phyloP scores from a whole-genome alignment of 1,140 invertebrate species.

The Dendroctonus valens region DNA sequence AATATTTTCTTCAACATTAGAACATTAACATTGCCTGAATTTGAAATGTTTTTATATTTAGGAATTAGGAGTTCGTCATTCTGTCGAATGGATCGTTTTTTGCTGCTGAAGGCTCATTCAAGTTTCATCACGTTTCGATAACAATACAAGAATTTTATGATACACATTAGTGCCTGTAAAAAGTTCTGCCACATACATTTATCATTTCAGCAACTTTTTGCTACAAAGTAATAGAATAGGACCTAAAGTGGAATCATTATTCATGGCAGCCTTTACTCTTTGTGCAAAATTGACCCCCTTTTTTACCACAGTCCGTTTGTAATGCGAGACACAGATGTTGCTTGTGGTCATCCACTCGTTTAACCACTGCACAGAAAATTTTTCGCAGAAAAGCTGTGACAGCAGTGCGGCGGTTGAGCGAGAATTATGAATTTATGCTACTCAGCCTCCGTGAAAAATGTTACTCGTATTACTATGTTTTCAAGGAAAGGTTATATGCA shows the following conservation, averaged over 20 bases:
- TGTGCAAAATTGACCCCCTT: constrained; percentile 23
- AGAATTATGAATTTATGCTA: constrained; percentile 11
- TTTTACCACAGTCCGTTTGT: constrained; percentile 21
- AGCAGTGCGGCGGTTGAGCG: constrained; percentile 4
- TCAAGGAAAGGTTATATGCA: not conserved
- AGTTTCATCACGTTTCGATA: too few species aligned
- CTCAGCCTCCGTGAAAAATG: constrained; percentile 8
- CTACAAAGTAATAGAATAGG: constrained; percentile 17
- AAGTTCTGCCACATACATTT: not conserved
- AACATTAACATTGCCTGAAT: too few species aligned
- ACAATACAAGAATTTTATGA: too few species aligned
- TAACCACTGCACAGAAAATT: constrained; percentile 19
- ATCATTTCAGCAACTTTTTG: constrained; percentile 24
- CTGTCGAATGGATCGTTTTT: too few species aligned
- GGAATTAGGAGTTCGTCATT: too few species aligned
- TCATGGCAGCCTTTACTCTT: constrained; percentile 13
- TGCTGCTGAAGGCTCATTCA: too few species aligned
- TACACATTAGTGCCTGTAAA: too few species aligned
- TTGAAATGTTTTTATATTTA: too few species aligned
- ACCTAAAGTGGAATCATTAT: constrained; percentile 22
- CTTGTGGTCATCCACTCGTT: constrained; percentile 21
- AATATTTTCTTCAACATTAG: too few species aligned
- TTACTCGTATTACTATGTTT: not conserved
- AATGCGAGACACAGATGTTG: constrained; percentile 27
- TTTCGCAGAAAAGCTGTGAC: constrained; percentile 6